Evolutionary conservation across 2,113 vertebrate genomes (phyloP), one percentile per base, ranked within the genome.

Genomic region (Cavia porcellus): DNA sequence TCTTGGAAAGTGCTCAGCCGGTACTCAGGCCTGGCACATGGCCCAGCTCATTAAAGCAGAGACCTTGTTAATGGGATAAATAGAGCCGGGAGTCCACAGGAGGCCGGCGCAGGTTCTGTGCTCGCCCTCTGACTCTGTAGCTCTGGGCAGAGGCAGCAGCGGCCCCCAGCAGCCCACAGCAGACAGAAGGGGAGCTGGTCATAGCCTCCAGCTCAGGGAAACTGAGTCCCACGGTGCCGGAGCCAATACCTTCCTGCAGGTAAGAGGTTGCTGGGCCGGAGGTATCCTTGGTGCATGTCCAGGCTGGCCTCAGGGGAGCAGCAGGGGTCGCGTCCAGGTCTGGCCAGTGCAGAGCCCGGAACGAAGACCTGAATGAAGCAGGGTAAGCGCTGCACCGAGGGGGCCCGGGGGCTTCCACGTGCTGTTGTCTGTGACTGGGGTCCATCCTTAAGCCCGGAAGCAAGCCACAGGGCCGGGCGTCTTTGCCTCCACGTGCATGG

Each of bases 281-380:
- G 68, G 19, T 13, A 35, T 1, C 19, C 8, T 47, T 25, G 81
- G 80, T 11, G 45, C n/a, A 0, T 6, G 0, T 13, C 2, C 10
- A 1, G 15, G 47, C 8, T 3, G 55, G 52, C 47, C 45, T 10
- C 15, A 14, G 15, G 20, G 64, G 7, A 62, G 15, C 0, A 0
- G 45, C n/a, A 0, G 6, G 61, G 35, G 77, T 20, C 3, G 5
- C 0, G n/a, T 2, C 35, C 35, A 7, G 61, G 4, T 45, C n/a
- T 86, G 57, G 24, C 42, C 79, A 92, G n/a, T 50, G 42, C 52
- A 70, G 83, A 70, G 24, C 2, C 70, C 38, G 15, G 22, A 45
- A 28, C 15, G 38, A 38, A 38, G 38, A 38, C 38, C 38, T 38
- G 38, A 38, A 38, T 0, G 3, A 66, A 24, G 47, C 25, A 38